These are phyloP conservation scores for Scomber scombrus DNA, from an alignment of 2,113 vertebrate genomes.

Conservation along the genomic window DNA sequence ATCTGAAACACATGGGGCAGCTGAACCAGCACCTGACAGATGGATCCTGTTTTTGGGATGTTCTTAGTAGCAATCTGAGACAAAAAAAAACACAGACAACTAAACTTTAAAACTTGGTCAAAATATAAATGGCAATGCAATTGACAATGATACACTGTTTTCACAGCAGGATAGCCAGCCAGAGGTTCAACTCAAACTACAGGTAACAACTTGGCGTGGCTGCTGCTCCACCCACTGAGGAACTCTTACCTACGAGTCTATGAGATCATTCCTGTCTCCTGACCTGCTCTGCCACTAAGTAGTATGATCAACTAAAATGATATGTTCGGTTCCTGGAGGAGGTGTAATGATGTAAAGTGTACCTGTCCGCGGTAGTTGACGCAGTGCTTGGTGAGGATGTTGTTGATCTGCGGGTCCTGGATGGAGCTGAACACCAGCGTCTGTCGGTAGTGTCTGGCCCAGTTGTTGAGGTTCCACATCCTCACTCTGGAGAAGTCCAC, in stretches of 20 bases:
- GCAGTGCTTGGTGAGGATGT: conserved; percentile 91
- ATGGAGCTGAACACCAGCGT: conserved; percentile 93
- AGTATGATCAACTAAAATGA: conserved; percentile 3
- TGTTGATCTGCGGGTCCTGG: conserved; percentile 94
- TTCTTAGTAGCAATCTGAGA: conserved; percentile 89
- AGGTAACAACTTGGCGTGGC: conserved; percentile 1
- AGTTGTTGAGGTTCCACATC: conserved; percentile 94
- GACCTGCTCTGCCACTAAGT: conserved; percentile 1
- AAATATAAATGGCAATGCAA: neutral
- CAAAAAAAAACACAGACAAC: neutral
- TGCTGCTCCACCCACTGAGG: neutral
- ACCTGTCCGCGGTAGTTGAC: conserved; percentile 93
- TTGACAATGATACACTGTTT: neutral
- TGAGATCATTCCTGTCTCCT: conserved; percentile 1
- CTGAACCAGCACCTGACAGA: conserved; percentile 93
- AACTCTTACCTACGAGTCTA: neutral
- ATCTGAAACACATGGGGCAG: conserved; percentile 96
- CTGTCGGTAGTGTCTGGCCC: conserved; percentile 93
- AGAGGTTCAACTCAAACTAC: too few relatives aligned
- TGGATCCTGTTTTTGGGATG: conserved; percentile 87
- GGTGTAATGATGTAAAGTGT: neutral
- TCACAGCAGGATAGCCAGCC: too few relatives aligned
- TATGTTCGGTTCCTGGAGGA: neutral
- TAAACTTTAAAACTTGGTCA: neutral
- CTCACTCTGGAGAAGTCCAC: conserved; percentile 97